Base-by-base conservation (phyloP, 2,113 vertebrate genomes). In the Propithecus coquereli region DNA sequence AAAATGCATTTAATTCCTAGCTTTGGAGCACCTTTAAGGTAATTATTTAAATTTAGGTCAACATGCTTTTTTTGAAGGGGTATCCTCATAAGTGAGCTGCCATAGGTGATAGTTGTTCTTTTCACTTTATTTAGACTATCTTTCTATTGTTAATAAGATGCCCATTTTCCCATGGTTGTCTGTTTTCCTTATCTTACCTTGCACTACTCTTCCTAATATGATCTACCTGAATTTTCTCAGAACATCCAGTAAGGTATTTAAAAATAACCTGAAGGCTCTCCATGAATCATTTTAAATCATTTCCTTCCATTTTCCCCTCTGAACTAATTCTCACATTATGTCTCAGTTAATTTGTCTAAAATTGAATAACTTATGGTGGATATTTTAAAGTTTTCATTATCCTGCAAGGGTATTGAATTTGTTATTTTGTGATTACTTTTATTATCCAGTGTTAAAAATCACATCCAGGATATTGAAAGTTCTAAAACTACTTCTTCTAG, bases 301-400 rank as follows among this genome's bases (percentile, higher is more conserved):
- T 91, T 74, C 34, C 13, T 71, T 81, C 43, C 10, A 16, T n/a
- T 91, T 87, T 90, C 70, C 7, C 30, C 80, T 95, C n/a, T 59
- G 50, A 95, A 81, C n/a, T 95, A 92, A 93, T 84, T 81, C 74
- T 98, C 43, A 90, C 45, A 85, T 90, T 96, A 82, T 83, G 27
- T 87, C 81, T 84, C 43, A 63, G 79, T 80, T 96, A 86, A 91
- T 79, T 93, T 95, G 43, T 63, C 54, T 89, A 95, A 90, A 93
- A 87, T 65, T 92, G 32, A 96, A 16, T 81, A 70, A 70, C 11
- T 68, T 94, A 23, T n/a, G 10, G 25, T 43, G 27, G 5, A 23
- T 91, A 50, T 80, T 95, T 94, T 91, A 80, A 90, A 50, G 1
- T 87, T 84, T 34, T 6, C 10, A 23, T 63, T 90, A 74, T 80